Evolutionary conservation across 2,797 vertebrate species (phyloP).

Genomic region (Monodelphis domestica): DNA sequence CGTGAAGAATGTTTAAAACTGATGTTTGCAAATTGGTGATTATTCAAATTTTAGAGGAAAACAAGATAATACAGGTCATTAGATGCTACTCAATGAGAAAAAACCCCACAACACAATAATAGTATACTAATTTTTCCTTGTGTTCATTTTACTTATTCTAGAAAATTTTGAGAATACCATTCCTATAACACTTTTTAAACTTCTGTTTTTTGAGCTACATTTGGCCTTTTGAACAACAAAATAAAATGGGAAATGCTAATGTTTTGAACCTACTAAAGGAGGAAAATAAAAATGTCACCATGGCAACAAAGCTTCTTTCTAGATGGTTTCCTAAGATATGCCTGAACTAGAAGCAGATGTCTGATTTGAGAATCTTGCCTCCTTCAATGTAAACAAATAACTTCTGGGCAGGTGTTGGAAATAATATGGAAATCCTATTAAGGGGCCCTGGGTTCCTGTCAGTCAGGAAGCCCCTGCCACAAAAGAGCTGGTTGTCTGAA

Average conservation of each 20-base stretch:
- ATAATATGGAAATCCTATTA: constrained; percentile 93
- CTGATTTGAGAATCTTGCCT: constrained; percentile 89
- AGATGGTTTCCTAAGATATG: constrained; percentile 90
- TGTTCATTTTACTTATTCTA: constrained; percentile 77
- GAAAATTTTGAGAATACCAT: constrained; percentile 76
- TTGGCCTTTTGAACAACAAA: constrained; percentile 88
- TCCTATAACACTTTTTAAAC: constrained; percentile 79
- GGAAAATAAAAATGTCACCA: constrained; percentile 90
- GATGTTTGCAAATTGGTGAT: constrained; percentile 56
- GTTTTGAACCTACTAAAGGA: constrained; percentile 85
- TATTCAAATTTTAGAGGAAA: constrained; percentile 66
- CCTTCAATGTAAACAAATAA: constrained; percentile 91
- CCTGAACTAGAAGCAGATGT: constrained; percentile 90
- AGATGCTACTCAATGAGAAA: constrained; percentile 63
- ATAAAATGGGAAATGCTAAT: constrained; percentile 89
- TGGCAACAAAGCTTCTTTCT: constrained; percentile 91
- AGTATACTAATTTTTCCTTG: constrained; percentile 55
- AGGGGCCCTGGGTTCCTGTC: constrained; percentile 87
- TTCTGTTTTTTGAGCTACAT: constrained; percentile 81
- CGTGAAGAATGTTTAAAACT: constrained; percentile 50
- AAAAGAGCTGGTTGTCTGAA: constrained; percentile 87
- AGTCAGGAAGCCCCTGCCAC: constrained; percentile 87
- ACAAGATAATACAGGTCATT: constrained; percentile 49
- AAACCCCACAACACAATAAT: constrained; percentile 46
- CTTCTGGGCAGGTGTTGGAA: constrained; percentile 93